Base-by-base conservation (phyloP, 2,113 vertebrate genomes). In the Dromiciops gliroides region DNA sequence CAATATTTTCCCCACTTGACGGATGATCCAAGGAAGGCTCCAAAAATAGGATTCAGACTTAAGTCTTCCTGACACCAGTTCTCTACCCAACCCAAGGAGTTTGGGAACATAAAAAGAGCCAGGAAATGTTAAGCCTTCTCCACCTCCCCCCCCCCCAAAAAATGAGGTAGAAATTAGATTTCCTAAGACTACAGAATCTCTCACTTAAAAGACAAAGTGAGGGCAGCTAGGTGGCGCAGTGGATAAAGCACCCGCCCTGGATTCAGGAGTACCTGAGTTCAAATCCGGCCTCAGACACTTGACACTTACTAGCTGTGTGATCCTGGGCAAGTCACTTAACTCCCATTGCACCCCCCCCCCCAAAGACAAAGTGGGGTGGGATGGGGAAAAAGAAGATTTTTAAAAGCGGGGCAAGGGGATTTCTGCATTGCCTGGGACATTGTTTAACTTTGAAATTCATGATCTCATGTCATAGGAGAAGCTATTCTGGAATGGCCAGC, bases 151-250 rank as follows among this genome's bases (percentile, higher is more conserved):
- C 4, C 12, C 31, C 31, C 37, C 60, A 11, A 67, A 67, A 67
- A 67, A 67, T 52, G 89, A 94, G 89, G 92, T 47, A 25, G 3
- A 95, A 53, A 49, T 95, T 26, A 50, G 51, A 12, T 90, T 26
- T 94, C 52, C 91, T 93, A 94, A 94, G 93, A 93, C 4, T 28
- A 94, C 94, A 51, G 48, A 83, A 91, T 23, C 28, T 92, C 50
- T 49, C 53, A n/a, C n/a, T 44, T 50, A 48, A 94, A 89, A 50
- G n/a, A 47, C 16, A 90, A 94, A 92, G 44, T 0, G 48, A 25
- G 4, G 48, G n/a, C n/a, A n/a, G n/a, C n/a, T n/a, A n/a, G n/a
- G n/a, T n/a, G n/a, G n/a, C n/a, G n/a, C n/a, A n/a, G n/a, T n/a
- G n/a, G n/a, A n/a, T n/a, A n/a, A n/a, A n/a, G n/a, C n/a, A n/a